Evolutionary conservation across 2,113 vertebrate genomes (phyloP).

Genomic region (Cryptoleucopteryx plumbea): DNA sequence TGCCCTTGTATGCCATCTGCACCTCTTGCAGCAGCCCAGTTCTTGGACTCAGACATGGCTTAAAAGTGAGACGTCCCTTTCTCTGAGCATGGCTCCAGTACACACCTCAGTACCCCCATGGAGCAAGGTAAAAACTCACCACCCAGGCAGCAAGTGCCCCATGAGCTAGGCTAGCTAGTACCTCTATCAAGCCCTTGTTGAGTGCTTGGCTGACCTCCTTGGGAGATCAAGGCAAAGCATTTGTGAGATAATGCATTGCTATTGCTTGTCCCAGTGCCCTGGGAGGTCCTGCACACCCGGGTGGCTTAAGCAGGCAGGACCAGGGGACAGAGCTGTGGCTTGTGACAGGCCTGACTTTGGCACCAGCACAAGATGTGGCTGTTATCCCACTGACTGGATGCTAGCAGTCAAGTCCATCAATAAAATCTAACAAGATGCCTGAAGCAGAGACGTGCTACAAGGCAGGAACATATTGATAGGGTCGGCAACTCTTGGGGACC

Average conservation of each 20-base stretch:
- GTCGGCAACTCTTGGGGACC: accelerated
- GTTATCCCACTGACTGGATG: background rate
- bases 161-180: background rate
- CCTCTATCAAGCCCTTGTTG: background rate
- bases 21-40: background rate
- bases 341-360: background rate
- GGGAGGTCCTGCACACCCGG: background rate
- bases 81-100: background rate
- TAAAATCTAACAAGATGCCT: background rate
- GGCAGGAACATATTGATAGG: background rate
- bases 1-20: background rate
- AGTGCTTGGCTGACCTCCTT: background rate
- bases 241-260: background rate
- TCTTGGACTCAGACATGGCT: background rate
- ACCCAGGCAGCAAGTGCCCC: background rate
- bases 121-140: background rate
- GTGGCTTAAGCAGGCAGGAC: background rate
- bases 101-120: background rate
- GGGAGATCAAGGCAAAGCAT: background rate
- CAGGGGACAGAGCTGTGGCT: background rate
- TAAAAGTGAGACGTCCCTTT: background rate
- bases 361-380: background rate
- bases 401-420: background rate
- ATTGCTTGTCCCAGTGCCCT: background rate
- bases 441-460: background rate